phyloP scores from a whole-genome alignment of 37 sponge, comb jelly and placozoan genomes.

The Crambe crambe region DNA sequence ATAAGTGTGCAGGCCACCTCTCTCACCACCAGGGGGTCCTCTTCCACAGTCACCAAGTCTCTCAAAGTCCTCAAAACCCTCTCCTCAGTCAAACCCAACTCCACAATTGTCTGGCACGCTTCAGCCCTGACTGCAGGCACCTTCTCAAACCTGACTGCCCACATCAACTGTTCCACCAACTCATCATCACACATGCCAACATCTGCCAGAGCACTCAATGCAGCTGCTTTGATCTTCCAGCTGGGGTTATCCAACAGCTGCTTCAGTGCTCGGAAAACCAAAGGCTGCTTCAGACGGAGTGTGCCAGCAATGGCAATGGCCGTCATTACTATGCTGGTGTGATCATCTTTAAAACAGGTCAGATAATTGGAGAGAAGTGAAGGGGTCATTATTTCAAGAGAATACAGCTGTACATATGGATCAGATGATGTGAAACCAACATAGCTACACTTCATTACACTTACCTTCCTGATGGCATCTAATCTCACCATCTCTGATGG shows the following conservation, averaged over 20 bases:
- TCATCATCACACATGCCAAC: slow-evolving; percentile 41
- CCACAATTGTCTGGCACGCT: slow-evolving; percentile 61
- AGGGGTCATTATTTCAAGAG: slow-evolving; percentile 87
- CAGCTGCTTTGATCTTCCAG: slow-evolving; percentile 75
- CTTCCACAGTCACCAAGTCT: slow-evolving; percentile 62
- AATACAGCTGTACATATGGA: slow-evolving; percentile 28
- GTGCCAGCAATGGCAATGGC: slow-evolving; percentile 69
- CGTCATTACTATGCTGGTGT: slow-evolving; percentile 77
- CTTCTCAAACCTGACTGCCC: slow-evolving; percentile 82
- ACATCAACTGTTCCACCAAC: slow-evolving; percentile 63
- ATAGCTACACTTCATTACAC: too few relatives aligned
- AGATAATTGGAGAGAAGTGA: slow-evolving; percentile 79
- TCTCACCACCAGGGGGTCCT: slow-evolving; percentile 59
- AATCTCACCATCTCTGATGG: slow-evolving; percentile 62
- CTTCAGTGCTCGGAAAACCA: slow-evolving; percentile 43
- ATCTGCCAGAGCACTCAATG: slow-evolving; percentile 72
- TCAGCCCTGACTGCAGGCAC: slow-evolving; percentile 68
- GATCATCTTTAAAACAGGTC: slow-evolving; percentile 77
- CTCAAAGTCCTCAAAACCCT: slow-evolving; percentile 38
- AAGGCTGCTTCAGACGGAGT: slow-evolving; percentile 29
- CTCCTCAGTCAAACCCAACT: slow-evolving; percentile 45
- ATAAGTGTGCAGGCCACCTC: slow-evolving; percentile 46
- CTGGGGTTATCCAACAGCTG: slow-evolving; percentile 51
- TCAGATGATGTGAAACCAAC: not conserved
- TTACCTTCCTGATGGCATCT: slow-evolving; percentile 89